These are phyloP conservation scores for Microplitis mediator DNA, from an alignment of 1,140 invertebrate genomes.

Conservation along the genomic window DNA sequence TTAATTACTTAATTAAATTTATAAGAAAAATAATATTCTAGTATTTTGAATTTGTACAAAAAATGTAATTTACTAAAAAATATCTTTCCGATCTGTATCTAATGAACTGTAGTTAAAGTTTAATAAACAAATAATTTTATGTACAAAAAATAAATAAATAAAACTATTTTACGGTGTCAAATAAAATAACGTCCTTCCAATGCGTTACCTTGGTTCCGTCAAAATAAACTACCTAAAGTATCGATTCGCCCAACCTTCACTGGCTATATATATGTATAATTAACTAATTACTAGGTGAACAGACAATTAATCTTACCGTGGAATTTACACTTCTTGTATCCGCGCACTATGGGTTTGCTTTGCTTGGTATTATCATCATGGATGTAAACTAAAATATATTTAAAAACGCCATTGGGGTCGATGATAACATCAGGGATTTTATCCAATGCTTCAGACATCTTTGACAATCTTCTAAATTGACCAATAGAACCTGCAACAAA, in stretches of 20 bases:
- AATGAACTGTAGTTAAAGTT: too few relatives aligned
- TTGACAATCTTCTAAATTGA: not conserved
- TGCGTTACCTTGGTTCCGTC: too few relatives aligned
- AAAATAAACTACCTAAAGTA: too few relatives aligned
- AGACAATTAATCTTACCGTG: conserved; percentile 66
- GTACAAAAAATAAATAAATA: too few relatives aligned
- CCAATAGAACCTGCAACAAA: not conserved
- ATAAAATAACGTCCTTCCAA: too few relatives aligned
- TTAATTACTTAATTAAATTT: too few relatives aligned
- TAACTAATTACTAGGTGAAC: not conserved
- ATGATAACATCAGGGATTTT: conserved; percentile 79
- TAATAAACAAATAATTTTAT: too few relatives aligned
- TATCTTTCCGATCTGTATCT: too few relatives aligned
- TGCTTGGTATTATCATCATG: conserved; percentile 58
- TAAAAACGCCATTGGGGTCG: conserved; percentile 79
- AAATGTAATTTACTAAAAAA: too few relatives aligned
- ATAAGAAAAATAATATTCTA: too few relatives aligned
- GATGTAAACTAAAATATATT: conserved; percentile 85
- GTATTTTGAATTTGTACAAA: too few relatives aligned
- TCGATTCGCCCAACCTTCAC: not conserved
- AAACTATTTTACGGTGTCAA: too few relatives aligned
- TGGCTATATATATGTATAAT: not conserved
- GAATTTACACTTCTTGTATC: conserved; percentile 71
- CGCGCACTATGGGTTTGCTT: conserved; percentile 75
- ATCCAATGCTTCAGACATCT: conserved; percentile 56